Evolutionary conservation across 1,140 invertebrate species (phyloP), one percentile per base, ranked within the genome.

Genomic region (Anastrepha obliqua): DNA sequence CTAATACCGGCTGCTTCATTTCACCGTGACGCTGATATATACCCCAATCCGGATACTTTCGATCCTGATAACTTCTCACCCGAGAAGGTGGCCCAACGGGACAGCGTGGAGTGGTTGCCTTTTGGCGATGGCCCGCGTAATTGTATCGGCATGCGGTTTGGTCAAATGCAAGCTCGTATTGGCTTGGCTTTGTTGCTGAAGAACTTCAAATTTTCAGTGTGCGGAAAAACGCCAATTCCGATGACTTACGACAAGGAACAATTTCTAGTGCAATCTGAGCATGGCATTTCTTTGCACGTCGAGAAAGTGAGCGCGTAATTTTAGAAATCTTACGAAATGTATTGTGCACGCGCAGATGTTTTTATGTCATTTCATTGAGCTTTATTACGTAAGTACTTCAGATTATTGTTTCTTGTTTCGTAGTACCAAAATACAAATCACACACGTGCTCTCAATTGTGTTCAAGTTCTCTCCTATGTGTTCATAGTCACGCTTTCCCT

Each of bases 41-140:
- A 93, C 90, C 94, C 94, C 0, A 91, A 95, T 81, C 95, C 95
- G 3, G 93, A 95, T 39, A 88, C 90, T 44, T 96, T 95, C 89
- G 93, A 95, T 89, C 95, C 95, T 0, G 95, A 95, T 86, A 89
- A 95, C 86, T 95, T 89, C 62, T 51, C 87, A 29, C 94, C 94
- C 3, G 92, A 93, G 87, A 91, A 94, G 87, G 88, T 90, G 4
- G 87, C 89, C 0, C 89, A 93, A 85, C 91, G 93, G 88, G 90
- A 94, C 89, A 91, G 93, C 0, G 93, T 91, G 87, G 90, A 91
- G 0, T 95, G 94, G 89, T 88, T 95, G 20, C 94, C 95, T 5
- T 95, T 95, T 90, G 94, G 94, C 42, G 94, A 94, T 86, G 94
- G 94, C 62, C 94, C 94, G 17, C 93, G 93, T 58, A 94, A 93